Conservation (phyloP, 2,113 vertebrate genomes). For the Pica pica region DNA sequence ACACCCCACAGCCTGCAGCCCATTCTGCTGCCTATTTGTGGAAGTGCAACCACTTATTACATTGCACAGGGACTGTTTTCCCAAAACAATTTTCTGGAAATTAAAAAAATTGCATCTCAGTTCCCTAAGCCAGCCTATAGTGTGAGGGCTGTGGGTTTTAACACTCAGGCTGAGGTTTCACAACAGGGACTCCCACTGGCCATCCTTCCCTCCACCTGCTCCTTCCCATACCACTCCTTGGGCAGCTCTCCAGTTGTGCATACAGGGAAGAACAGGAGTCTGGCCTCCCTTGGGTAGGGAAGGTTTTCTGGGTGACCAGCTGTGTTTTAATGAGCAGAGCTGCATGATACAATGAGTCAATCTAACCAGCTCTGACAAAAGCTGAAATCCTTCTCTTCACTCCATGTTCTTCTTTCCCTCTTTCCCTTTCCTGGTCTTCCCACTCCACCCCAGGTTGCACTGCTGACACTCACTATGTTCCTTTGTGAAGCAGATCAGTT, state of each 20-base stretch:
- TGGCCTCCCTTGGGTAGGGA: fast-evolving
- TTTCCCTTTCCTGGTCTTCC: neutral
- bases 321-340: neutral
- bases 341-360: neutral
- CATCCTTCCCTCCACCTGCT: fast-evolving
- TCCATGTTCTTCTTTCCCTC: neutral
- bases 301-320: neutral
- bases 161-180: neutral
- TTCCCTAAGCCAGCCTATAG: neutral
- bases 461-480: neutral
- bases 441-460: neutral
- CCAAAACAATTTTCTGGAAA: neutral
- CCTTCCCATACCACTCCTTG: neutral
- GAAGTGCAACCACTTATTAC: neutral
- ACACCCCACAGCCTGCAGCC: neutral
- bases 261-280: neutral
- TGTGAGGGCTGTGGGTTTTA: neutral
- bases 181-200: neutral
- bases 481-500: neutral
- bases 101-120: neutral
- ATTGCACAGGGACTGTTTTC: neutral
- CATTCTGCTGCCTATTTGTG: neutral
- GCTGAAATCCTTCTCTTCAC: neutral
- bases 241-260: fast-evolving
- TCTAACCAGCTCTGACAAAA: neutral